These are phyloP conservation scores for Lamellibrachia luymesi DNA, from an alignment of 1,140 invertebrate genomes.

Conservation along the genomic window DNA sequence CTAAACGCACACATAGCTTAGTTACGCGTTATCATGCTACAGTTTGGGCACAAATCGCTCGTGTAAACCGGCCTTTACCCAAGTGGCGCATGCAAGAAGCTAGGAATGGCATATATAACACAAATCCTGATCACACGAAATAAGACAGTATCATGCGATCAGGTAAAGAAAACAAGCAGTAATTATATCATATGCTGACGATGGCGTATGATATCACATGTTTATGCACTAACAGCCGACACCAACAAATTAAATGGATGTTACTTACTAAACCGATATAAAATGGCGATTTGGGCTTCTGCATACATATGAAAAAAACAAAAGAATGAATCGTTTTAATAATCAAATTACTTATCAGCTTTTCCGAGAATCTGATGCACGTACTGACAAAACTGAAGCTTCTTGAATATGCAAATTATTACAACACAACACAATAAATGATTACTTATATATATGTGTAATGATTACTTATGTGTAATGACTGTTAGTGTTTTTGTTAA, in stretches of 20 bases:
- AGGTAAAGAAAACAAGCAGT: background rate
- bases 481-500: background rate
- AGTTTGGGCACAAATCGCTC: too few relatives aligned
- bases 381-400: background rate
- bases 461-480: background rate
- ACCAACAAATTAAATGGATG: background rate
- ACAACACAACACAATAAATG: background rate
- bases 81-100: too few relatives aligned
- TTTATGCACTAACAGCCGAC: background rate
- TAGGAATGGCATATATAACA: too few relatives aligned
- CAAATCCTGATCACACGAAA: background rate
- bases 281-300: background rate
- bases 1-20: too few relatives aligned
- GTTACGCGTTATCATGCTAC: too few relatives aligned
- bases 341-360: background rate
- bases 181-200: background rate
- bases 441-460: background rate
- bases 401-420: background rate
- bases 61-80: too few relatives aligned
- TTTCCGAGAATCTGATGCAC: background rate
- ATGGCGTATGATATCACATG: background rate
- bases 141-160: background rate
- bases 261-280: background rate
- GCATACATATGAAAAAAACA: background rate
- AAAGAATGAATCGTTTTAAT: background rate